Evolutionary conservation across 2,888 invertebrate genomes (phyloP).

Genomic region (Ormyrus labotus): DNA sequence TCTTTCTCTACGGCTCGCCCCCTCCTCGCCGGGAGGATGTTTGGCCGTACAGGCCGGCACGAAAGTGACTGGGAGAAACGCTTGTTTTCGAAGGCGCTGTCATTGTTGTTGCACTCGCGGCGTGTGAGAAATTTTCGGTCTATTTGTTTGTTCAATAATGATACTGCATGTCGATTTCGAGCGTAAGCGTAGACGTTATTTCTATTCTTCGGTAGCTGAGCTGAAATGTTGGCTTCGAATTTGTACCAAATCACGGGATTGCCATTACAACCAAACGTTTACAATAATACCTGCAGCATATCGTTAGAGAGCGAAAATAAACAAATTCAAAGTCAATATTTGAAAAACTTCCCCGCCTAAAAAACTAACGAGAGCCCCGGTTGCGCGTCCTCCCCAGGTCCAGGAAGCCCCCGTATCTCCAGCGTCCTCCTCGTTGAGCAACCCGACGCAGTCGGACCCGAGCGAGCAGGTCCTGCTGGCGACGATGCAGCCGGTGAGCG

Average conservation of each 20-base stretch:
- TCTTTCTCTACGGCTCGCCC: not conserved
- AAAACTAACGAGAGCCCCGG: not conserved
- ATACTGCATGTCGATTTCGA: not conserved
- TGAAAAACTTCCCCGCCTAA: too few relatives aligned
- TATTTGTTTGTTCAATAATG: constrained; percentile 17
- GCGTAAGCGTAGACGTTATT: too few relatives aligned
- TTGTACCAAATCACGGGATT: too few relatives aligned
- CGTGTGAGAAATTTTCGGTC: constrained; percentile 34
- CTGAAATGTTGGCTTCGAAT: too few relatives aligned
- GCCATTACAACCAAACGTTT: too few relatives aligned
- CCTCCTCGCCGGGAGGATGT: not conserved
- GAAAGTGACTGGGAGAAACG: constrained; percentile 43
- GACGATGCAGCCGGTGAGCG: constrained; percentile 92
- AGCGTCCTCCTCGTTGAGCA: constrained; percentile 73
- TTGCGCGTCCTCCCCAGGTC: constrained; percentile 62
- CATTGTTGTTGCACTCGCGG: constrained; percentile 30
- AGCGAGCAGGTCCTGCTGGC: constrained; percentile 80
- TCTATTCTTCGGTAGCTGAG: too few relatives aligned
- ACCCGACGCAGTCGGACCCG: constrained; percentile 57
- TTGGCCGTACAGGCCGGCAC: constrained; percentile 2
- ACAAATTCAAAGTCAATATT: too few relatives aligned
- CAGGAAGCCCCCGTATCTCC: constrained; percentile 73
- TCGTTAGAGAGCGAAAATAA: too few relatives aligned
- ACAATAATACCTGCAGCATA: too few relatives aligned
- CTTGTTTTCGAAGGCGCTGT: constrained; percentile 21